phyloP scores from a whole-genome alignment of 2,113 vertebrate genomes.

The Dromaius novaehollandiae region DNA sequence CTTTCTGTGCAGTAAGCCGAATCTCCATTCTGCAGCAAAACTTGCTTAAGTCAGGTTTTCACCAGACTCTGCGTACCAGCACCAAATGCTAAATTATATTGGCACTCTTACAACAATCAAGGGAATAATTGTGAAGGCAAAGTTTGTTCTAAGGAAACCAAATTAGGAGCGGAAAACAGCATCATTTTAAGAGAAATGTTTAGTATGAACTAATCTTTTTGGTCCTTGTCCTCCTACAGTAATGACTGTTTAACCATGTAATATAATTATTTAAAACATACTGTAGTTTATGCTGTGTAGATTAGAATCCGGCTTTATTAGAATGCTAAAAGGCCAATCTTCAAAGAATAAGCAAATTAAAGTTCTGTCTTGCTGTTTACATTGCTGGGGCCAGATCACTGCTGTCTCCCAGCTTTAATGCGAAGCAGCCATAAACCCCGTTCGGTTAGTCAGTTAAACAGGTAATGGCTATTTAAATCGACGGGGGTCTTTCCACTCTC shows the following conservation, averaged over 20 bases:
- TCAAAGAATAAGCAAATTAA: slow-evolving; percentile 59
- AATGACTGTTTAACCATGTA: slow-evolving; percentile 38
- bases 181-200: slow-evolving; percentile 50
- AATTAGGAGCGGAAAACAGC: slow-evolving; percentile 46
- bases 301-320: slow-evolving; percentile 45
- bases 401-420: slow-evolving; percentile 19
- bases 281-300: slow-evolving; percentile 22
- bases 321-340: slow-evolving; percentile 7
- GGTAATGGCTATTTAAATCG: not conserved
- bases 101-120: slow-evolving; percentile 52
- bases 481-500: not conserved
- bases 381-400: slow-evolving; percentile 9
- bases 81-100: slow-evolving; percentile 62
- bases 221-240: slow-evolving; percentile 17
- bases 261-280: slow-evolving; percentile 49
- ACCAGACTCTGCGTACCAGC: slow-evolving; percentile 28
- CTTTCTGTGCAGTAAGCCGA: slow-evolving; percentile 60
- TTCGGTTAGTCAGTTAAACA: not conserved
- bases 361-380: slow-evolving; percentile 38
- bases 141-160: slow-evolving; percentile 65
- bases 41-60: slow-evolving; percentile 69
- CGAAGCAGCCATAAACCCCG: not conserved
- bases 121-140: slow-evolving; percentile 57
- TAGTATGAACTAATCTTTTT: slow-evolving; percentile 49
- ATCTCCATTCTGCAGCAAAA: slow-evolving; percentile 57